phyloP scores from a whole-genome alignment of 35 echinoderm and acorn worm species.

The Hemicentrotus pulcherrimus region DNA sequence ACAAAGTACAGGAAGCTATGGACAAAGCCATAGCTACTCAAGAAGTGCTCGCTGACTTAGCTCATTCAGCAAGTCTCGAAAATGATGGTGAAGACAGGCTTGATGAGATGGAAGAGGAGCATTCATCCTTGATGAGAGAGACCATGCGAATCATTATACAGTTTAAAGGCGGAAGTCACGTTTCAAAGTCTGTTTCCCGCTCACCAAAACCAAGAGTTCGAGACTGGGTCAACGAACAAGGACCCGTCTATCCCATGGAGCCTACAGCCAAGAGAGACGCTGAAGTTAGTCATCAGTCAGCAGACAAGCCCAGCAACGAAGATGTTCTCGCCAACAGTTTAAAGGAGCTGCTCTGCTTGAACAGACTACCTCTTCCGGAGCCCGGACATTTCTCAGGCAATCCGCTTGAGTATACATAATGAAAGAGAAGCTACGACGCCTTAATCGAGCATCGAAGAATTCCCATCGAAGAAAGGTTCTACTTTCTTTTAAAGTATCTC shows the following conservation, averaged over 20 bases:
- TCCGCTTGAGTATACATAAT: conserved; percentile 61
- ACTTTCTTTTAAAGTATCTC: no score
- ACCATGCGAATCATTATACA: neutral
- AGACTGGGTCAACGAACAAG: neutral
- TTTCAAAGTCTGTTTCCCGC: neutral
- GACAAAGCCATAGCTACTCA: neutral
- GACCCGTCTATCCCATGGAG: neutral
- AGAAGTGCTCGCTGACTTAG: neutral
- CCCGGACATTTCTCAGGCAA: conserved; percentile 74
- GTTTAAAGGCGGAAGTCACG: neutral
- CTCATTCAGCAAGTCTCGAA: neutral
- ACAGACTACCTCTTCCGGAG: conserved; percentile 73
- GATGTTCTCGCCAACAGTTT: conserved; percentile 26
- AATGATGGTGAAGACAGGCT: neutral
- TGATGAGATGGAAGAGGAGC: neutral
- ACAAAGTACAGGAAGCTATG: no score
- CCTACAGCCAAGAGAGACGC: neutral
- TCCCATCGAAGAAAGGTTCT: no score
- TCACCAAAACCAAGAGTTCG: neutral
- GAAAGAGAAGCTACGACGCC: conserved; percentile 58
- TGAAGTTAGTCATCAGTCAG: neutral
- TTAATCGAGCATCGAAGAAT: no score
- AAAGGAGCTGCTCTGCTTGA: conserved; percentile 44
- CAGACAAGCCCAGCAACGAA: neutral
- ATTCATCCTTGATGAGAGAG: neutral